phyloP scores from a whole-genome alignment of 2,888 invertebrate species.

The Coelinius sp. region DNA sequence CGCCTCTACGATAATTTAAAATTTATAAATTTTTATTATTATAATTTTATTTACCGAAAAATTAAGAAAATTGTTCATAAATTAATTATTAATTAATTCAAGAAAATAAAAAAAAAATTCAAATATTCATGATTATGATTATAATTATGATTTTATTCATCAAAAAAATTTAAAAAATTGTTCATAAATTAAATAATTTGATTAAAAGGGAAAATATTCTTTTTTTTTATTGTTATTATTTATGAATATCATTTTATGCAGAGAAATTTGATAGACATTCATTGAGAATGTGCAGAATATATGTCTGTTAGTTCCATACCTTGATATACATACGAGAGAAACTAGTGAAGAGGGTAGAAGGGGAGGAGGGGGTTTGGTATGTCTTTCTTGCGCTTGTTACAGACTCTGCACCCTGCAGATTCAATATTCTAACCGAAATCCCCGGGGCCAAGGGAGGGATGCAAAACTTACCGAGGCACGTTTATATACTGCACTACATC shows the following conservation, averaged over 20 bases:
- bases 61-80: too few species aligned
- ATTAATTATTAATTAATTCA: too few species aligned
- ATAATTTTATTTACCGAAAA: too few species aligned
- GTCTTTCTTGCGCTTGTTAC: constrained; percentile 61
- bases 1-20: background rate
- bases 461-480: constrained; percentile 64
- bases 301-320: background rate
- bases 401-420: constrained; percentile 67
- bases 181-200: too few species aligned
- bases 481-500: constrained; percentile 17
- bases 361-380: too few species aligned
- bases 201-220: too few species aligned
- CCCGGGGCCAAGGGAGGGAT: constrained; percentile 64
- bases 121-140: too few species aligned
- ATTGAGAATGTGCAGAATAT: background rate
- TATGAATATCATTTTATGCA: background rate
- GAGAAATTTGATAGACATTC: background rate
- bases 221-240: constrained; percentile 24
- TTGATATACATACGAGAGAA: background rate
- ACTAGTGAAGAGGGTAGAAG: background rate
- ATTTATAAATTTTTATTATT: too few species aligned
- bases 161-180: too few species aligned
- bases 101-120: background rate
- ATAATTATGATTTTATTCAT: too few species aligned
- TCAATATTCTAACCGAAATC: constrained; percentile 71